phyloP scores from a whole-genome alignment of 2,888 invertebrate genomes.

The Pomacea canaliculata region DNA sequence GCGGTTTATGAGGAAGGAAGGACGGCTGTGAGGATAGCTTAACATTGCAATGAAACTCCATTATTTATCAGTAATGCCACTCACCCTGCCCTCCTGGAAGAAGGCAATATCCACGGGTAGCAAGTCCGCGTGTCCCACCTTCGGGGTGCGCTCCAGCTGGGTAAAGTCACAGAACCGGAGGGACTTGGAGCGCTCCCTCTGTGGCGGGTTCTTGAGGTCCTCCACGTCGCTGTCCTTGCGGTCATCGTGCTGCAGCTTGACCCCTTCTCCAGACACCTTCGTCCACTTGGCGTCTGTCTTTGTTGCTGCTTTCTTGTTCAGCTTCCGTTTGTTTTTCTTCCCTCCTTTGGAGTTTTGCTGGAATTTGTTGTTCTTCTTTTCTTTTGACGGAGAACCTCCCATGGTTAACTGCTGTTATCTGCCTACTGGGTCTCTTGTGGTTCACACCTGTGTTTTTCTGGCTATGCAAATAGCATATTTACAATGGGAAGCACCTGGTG shows the following conservation, averaged over 20 bases:
- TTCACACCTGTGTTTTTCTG: no score
- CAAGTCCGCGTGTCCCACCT: slow-evolving; percentile 42
- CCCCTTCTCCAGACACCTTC: slow-evolving; percentile 10
- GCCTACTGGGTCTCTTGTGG: no score
- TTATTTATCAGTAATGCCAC: background rate
- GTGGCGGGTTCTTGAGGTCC: slow-evolving; percentile 3
- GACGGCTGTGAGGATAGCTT: no score
- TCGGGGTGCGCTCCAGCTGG: slow-evolving; percentile 43
- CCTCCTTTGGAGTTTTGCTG: slow-evolving; percentile 10
- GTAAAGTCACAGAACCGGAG: slow-evolving; percentile 47
- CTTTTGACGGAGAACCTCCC: slow-evolving; percentile 22
- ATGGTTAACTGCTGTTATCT: background rate
- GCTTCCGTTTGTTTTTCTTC: slow-evolving; percentile 14
- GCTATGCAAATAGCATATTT: no score
- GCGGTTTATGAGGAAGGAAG: background rate
- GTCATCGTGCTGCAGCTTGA: slow-evolving; percentile 1
- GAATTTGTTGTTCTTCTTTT: slow-evolving; percentile 8
- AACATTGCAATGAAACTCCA: no score
- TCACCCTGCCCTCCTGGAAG: slow-evolving; percentile 23
- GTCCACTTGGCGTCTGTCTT: slow-evolving; percentile 12
- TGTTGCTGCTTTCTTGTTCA: slow-evolving; percentile 4
- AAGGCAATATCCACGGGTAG: slow-evolving; percentile 47
- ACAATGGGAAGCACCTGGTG: no score
- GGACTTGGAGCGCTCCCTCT: slow-evolving; percentile 26
- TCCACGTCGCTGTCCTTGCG: slow-evolving; percentile 15